Base-by-base conservation (phyloP, 2,888 invertebrate genomes). In the Polydesmus complanatus region DNA sequence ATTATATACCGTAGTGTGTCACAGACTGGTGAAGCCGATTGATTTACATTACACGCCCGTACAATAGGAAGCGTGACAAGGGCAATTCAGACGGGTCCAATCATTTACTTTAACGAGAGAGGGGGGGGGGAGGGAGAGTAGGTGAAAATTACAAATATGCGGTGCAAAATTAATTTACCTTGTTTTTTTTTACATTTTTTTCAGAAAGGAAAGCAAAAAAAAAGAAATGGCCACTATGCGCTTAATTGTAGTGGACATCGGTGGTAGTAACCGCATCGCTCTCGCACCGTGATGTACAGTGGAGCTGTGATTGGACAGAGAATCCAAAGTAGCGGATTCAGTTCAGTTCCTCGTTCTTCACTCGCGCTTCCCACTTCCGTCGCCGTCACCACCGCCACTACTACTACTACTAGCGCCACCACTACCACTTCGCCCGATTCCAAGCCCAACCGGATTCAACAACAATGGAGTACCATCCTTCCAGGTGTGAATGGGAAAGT, bases 401-500 rank as follows among this genome's bases (percentile, higher is more conserved):
- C 37, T 37, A 14, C 14, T 37, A 37, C 37, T 8, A 8, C 14
- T 5, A 37, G 8, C 14, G 14, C 37, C 5, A 37, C 37, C 14
- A 37, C 37, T 8, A 37, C 37, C 5, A 37, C 37, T 8, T 5
- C 37, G 8, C 5, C 8, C 37, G 37, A 37, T 37, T 37, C 37
- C 5, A 37, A 37, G 14, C 37, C 8, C 14, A 37, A 37, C 14
- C 14, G 5, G 14, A 37, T 37, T 37, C 37, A 37, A 37, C 37
- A 37, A 37, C 37, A 37, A 37, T 37, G 37, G 37, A 37, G 37
- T 37, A 37, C 37, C 5, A 37, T 37, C 14, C 37, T 37, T 8
- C 37, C 37, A 37, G 37, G 37, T 37, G 61, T 53, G 23, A 81
- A 83, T 64, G 88, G 88, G 63, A 90, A 90, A 77, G 88, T 90